phyloP scores from a whole-genome alignment of 2,797 vertebrate genomes.

The Decapterus maruadsi region DNA sequence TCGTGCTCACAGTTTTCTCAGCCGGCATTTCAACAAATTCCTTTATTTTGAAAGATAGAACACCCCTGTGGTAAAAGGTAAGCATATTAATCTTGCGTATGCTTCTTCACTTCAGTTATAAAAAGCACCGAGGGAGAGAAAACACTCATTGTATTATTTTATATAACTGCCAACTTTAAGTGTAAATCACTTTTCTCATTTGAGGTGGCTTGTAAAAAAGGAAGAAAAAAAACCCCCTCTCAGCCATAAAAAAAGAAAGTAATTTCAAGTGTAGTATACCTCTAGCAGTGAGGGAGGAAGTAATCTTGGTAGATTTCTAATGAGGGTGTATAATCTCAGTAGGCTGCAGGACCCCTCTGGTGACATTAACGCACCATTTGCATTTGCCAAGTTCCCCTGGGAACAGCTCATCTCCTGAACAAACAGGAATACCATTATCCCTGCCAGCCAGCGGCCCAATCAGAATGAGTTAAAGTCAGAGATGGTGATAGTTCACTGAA shows the following conservation, averaged over 20 bases:
- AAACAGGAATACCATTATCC: constrained; percentile 50
- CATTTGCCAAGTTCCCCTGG: constrained; percentile 42
- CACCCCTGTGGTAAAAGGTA: neutral
- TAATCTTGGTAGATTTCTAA: constrained; percentile 10
- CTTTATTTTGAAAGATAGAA: neutral
- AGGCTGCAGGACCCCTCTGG: constrained; percentile 37
- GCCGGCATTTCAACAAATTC: neutral
- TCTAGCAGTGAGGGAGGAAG: constrained; percentile 17
- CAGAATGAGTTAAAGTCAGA: constrained; percentile 15
- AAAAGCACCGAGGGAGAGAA: neutral
- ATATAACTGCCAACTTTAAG: neutral
- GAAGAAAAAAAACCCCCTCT: neutral
- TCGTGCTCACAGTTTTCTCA: neutral
- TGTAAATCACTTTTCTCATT: neutral
- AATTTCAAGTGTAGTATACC: neutral
- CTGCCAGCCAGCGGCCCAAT: constrained; percentile 31
- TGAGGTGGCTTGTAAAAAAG: neutral
- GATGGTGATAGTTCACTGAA: constrained; percentile 16
- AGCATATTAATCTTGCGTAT: neutral
- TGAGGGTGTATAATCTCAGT: constrained; percentile 34
- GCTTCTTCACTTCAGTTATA: neutral
- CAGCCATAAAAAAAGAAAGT: neutral
- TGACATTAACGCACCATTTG: constrained; percentile 57
- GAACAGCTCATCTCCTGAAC: constrained; percentile 49
- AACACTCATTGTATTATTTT: neutral